Conservation (phyloP, 2,113 vertebrate genomes). For the Tangachromis dhanisi region DNA sequence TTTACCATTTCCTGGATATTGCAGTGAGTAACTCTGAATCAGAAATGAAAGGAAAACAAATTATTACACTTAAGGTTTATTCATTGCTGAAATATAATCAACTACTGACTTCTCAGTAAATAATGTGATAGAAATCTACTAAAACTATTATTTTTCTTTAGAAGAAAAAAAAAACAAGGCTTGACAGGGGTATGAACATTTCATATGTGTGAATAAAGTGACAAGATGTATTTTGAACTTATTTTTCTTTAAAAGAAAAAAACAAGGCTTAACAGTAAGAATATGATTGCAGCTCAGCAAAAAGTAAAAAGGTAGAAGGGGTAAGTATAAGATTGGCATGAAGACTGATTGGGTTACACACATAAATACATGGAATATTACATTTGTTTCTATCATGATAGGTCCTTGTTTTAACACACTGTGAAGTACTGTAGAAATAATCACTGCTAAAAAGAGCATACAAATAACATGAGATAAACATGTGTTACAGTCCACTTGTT, state of each 20-base stretch:
- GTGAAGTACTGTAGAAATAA: conserved; percentile 71
- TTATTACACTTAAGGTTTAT: conserved; percentile 74
- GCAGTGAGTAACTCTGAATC: not conserved
- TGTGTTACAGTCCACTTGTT: conserved; percentile 71
- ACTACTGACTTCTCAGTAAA: conserved; percentile 77
- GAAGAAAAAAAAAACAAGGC: conserved; percentile 63
- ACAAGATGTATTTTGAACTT: conserved; percentile 40
- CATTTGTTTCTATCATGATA: conserved; percentile 66
- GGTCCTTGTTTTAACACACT: conserved; percentile 68
- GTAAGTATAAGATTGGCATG: conserved; percentile 64
- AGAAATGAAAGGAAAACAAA: conserved; percentile 49
- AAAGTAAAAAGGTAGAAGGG: conserved; percentile 51
- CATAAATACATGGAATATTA: conserved; percentile 74
- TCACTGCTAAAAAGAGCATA: conserved; percentile 72
- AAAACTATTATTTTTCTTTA: conserved; percentile 69
- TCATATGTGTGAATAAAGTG: conserved; percentile 57
- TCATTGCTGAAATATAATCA: conserved; percentile 77
- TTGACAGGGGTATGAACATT: conserved; percentile 57
- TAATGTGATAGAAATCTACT: conserved; percentile 79
- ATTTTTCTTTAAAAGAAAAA: conserved; percentile 41
- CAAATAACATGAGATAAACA: conserved; percentile 69
- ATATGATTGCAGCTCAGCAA: conserved; percentile 70
- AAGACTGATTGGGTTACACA: conserved; percentile 72
- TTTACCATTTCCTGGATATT: not conserved
- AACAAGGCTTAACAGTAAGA: conserved; percentile 49